Conservation (phyloP, 2,888 invertebrate species). For the Philopedon plagiatum region DNA sequence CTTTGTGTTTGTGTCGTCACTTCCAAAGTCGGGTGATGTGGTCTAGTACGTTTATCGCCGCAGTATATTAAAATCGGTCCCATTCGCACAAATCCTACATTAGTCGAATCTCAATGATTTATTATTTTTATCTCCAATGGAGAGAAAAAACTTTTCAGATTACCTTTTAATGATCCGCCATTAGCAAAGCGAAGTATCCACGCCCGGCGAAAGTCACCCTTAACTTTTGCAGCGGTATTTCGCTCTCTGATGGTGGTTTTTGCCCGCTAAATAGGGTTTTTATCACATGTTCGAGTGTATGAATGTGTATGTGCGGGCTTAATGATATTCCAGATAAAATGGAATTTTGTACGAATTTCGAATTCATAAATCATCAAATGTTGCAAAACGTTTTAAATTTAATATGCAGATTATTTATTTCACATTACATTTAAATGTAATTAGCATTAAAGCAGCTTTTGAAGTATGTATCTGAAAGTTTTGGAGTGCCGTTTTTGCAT, state of each 20-base stretch:
- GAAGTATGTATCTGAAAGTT: no score
- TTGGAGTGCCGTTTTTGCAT: no score
- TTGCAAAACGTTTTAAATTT: constrained; percentile 23
- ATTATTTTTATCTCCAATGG: constrained; percentile 30
- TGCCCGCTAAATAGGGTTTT: constrained; percentile 46
- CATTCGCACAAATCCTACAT: constrained; percentile 3
- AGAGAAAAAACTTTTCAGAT: constrained; percentile 38
- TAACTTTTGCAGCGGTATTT: constrained; percentile 44
- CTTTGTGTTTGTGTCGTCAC: no score
- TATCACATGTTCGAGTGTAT: constrained; percentile 43
- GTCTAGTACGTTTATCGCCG: no score
- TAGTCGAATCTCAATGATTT: constrained; percentile 26
- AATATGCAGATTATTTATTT: background rate
- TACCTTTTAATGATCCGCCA: constrained; percentile 44
- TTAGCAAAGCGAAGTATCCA: constrained; percentile 30
- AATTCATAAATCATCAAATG: constrained; percentile 42
- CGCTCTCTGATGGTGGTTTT: constrained; percentile 39
- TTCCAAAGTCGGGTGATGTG: no score
- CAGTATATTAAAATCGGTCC: constrained; percentile 9
- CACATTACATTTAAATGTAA: no score
- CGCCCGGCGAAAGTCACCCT: constrained; percentile 16
- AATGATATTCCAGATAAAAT: constrained; percentile 48
- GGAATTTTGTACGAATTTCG: constrained; percentile 40
- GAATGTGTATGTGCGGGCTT: constrained; percentile 35
- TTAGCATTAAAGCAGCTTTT: no score